Conservation (phyloP, 2,797 vertebrate genomes). For the Tympanoctomys barrerae region DNA sequence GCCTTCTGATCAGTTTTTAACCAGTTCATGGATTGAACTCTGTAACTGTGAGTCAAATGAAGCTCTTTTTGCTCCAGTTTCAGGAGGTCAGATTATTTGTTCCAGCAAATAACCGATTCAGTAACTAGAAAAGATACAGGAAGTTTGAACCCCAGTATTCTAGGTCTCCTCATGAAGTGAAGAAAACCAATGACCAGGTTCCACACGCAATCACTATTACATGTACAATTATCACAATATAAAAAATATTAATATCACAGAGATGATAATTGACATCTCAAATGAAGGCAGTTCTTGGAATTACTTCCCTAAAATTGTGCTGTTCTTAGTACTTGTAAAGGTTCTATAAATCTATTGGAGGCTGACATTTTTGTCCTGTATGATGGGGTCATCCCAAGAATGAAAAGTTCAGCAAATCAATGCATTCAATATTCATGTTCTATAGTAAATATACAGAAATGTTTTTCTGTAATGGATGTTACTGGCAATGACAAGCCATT, state of each 20-base stretch:
- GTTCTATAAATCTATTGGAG: conserved; percentile 55
- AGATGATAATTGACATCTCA: not conserved
- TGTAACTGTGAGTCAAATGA: not conserved
- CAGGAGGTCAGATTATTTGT: not conserved
- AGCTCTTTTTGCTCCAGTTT: not conserved
- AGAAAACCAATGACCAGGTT: not conserved
- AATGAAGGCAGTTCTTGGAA: conserved; percentile 43
- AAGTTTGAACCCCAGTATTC: not conserved
- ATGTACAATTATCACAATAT: not conserved
- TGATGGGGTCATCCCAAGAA: conserved; percentile 63
- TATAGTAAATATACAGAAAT: conserved; percentile 75
- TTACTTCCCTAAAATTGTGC: conserved; percentile 42
- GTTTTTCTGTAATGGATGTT: conserved; percentile 73
- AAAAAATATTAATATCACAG: not conserved
- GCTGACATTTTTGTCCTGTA: conserved; percentile 10
- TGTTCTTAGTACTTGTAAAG: conserved; percentile 47
- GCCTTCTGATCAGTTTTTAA: not conserved
- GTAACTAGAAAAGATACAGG: not conserved
- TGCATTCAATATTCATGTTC: conserved; percentile 70
- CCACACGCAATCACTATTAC: not conserved
- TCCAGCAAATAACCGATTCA: not conserved
- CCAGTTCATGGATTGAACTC: not conserved
- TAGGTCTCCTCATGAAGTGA: not conserved
- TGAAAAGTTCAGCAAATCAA: conserved; percentile 80
- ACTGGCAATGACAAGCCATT: conserved; percentile 68